These are phyloP conservation scores for Hypocryptadius cinnamomeus DNA, from an alignment of 2,113 vertebrate species.

Conservation along the genomic window DNA sequence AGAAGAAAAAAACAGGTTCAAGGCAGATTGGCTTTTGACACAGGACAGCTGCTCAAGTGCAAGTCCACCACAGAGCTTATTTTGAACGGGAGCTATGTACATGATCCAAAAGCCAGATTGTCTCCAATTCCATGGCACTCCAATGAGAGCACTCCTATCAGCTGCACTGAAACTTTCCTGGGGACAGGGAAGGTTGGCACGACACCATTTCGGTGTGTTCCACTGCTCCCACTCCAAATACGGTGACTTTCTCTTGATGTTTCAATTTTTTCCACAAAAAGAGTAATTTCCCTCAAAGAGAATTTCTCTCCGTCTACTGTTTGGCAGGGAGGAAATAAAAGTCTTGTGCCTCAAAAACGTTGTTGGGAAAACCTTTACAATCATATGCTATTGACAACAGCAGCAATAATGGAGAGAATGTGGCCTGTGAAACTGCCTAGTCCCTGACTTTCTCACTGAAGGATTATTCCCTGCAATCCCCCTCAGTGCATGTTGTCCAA, in stretches of 20 bases:
- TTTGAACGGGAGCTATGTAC: neutral
- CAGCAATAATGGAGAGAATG: neutral
- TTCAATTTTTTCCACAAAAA: neutral
- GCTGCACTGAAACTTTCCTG: neutral
- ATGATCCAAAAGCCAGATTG: neutral
- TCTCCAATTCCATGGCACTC: neutral
- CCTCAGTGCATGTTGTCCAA: neutral
- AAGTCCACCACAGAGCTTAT: neutral
- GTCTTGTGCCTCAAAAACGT: neutral
- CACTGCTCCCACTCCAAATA: neutral
- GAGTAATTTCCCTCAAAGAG: neutral
- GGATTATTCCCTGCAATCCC: neutral
- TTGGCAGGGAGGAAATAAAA: neutral
- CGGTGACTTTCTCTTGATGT: neutral
- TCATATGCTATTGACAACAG: neutral
- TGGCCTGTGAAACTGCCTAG: neutral
- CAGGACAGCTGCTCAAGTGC: neutral
- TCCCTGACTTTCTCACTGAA: neutral
- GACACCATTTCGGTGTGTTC: neutral
- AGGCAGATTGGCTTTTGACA: neutral
- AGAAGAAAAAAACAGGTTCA: neutral
- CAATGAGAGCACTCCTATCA: neutral
- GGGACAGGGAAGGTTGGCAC: neutral
- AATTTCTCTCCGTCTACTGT: neutral
- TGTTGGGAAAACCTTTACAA: neutral